Evolutionary conservation across 2,888 invertebrate genomes (phyloP).

Genomic region (Campoletis raptor): DNA sequence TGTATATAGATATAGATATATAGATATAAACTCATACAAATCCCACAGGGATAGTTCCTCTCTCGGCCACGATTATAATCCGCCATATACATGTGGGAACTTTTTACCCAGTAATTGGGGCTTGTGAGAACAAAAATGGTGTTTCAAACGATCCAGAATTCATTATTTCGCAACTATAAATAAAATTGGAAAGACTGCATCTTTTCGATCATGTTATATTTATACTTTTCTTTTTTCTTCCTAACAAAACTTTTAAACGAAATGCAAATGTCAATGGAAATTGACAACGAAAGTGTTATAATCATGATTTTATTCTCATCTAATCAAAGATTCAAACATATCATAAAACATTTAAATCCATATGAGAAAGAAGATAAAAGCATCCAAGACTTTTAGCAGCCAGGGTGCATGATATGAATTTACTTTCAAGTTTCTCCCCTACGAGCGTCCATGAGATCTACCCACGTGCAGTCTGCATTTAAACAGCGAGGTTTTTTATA

Average conservation of each 20-base stretch:
- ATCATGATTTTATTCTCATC: constrained; percentile 13
- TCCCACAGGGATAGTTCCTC: constrained; percentile 47
- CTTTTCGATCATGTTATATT: not conserved
- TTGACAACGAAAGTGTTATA: not conserved
- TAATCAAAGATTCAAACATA: not conserved
- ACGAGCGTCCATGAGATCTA: constrained; percentile 70
- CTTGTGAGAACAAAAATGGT: constrained; percentile 20
- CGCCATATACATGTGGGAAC: constrained; percentile 52
- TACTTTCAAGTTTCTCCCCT: constrained; percentile 33
- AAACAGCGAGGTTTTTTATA: constrained; percentile 76
- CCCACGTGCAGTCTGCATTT: constrained; percentile 74
- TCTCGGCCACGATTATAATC: constrained; percentile 52
- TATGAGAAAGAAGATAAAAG: not conserved
- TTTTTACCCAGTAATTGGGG: constrained; percentile 56
- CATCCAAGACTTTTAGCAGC: not conserved
- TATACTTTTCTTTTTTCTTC: not conserved
- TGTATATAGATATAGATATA: not conserved
- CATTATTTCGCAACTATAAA: constrained; percentile 28
- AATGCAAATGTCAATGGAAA: too few species aligned
- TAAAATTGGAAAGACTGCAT: constrained; percentile 8
- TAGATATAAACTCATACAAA: constrained; percentile 7
- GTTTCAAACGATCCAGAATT: constrained; percentile 44
- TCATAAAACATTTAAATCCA: not conserved
- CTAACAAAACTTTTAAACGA: not conserved
- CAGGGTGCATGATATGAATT: constrained; percentile 28